Percentiles rank a stretch among this genome's conserved stretches.
Evolutionary conservation across 2,113 vertebrate genomes (phyloP).

Genomic region (Heterochromis multidens): DNA sequence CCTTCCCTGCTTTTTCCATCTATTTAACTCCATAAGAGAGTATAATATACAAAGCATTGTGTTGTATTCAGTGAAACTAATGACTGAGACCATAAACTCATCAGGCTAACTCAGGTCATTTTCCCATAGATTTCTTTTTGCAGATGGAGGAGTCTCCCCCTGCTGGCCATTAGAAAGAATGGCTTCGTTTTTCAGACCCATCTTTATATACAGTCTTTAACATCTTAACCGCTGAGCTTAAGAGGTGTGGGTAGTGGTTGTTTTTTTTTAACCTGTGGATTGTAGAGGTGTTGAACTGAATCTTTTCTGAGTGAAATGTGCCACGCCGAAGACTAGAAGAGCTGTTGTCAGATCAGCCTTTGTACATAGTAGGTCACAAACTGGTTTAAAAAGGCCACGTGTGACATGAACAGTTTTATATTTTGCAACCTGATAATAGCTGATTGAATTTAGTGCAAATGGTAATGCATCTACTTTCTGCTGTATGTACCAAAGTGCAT

Average conservation of each 20-base stretch:
- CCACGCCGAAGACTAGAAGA: neutral
- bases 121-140: neutral
- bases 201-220: neutral
- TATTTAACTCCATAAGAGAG: too few species aligned
- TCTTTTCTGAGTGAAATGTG: neutral
- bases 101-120: too few species aligned
- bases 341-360: neutral
- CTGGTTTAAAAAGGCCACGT: neutral
- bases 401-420: neutral
- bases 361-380: neutral
- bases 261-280: neutral
- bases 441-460: neutral
- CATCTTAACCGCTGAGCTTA: neutral
- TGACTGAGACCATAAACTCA: too few species aligned
- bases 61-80: too few species aligned
- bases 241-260: neutral
- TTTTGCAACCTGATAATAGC: neutral
- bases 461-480: neutral
- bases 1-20: too few species aligned
- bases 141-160: neutral
- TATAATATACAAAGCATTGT: too few species aligned
- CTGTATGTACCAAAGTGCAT: neutral
- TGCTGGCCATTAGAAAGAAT: neutral
- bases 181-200: neutral
- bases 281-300: neutral